Evolutionary conservation across 2,113 vertebrate species (phyloP), one percentile per base, ranked within the genome.

Genomic region (Muntiacus reevesi): DNA sequence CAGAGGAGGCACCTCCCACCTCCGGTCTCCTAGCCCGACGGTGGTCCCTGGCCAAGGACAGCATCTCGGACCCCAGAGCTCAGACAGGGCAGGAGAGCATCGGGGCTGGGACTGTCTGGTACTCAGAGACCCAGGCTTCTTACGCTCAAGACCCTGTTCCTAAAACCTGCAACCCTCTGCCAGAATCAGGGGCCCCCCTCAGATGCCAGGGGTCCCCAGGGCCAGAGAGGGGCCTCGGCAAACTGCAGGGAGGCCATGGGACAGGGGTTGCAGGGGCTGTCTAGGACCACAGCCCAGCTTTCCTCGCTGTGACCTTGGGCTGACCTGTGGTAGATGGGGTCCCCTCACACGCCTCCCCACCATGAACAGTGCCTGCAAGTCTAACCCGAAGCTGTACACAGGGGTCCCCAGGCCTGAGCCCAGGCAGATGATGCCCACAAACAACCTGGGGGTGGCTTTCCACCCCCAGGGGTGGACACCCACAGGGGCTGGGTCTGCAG

Each of bases 11-110:
- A 30, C 27, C 43, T 47, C 43, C 45, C 45, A 11, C 78, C 36
- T 23, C 23, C 7, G 23, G 40, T 33, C 10, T 30, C 47, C 10
- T 5, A 0, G 0, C 47, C 47, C 30, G 19, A n/a, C 19, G 2
- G 19, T 19, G 19, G 79, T 82, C 79, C 19, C 79, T 2, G 6
- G 50, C 30, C 79, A 54, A n/a, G 33, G 50, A 54, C 11, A 82
- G 79, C 47, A 82, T 23, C 79, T 33, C 1, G 10, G 79, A 54
- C 50, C 33, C 79, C 79, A 54, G 33, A 54, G 79, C 33, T 54
- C 79, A 54, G 11, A 54, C 11, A n/a, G 33, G 33, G 79, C 6
- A 33, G 50, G 33, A 54, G 47, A 54, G 33, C 30, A 36, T 4
- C 5, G 6, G 30, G 17, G 30, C 79, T n/a, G 6, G 79, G 11